Evolutionary conservation across 1,140 invertebrate species (phyloP).

Genomic region (Drosophila repletoides): DNA sequence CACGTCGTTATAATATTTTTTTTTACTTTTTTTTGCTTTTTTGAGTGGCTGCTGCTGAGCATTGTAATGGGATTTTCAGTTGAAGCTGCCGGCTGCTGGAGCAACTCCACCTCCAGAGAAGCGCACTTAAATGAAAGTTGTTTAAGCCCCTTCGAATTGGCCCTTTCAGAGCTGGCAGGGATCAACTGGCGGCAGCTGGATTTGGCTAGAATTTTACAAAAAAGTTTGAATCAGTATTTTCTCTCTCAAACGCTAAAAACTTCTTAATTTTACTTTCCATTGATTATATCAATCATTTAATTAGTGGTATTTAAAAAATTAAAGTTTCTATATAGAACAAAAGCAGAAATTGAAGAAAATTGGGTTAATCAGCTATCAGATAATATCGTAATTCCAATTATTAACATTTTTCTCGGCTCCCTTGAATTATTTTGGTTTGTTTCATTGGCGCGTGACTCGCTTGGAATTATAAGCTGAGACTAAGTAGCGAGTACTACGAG

Average conservation of each 20-base stretch:
- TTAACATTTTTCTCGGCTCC: conserved; percentile 10
- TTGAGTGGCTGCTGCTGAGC: conserved; percentile 21
- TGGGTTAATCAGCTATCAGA: conserved; percentile 1
- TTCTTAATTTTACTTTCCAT: too few relatives aligned
- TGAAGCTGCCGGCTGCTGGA: neutral
- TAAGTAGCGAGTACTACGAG: conserved; percentile 7
- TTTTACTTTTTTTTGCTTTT: too few relatives aligned
- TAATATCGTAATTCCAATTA: conserved; percentile 4
- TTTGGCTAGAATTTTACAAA: too few relatives aligned
- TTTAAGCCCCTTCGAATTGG: conserved; percentile 11
- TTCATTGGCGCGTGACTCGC: conserved; percentile 32
- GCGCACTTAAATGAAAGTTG: conserved; percentile 75
- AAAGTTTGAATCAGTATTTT: too few relatives aligned
- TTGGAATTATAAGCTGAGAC: neutral
- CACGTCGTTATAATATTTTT: conserved; percentile 68
- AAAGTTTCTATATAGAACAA: neutral
- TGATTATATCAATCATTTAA: too few relatives aligned
- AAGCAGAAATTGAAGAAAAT: neutral
- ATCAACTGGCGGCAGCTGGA: too few relatives aligned
- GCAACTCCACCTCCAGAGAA: conserved; percentile 31
- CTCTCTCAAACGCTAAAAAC: too few relatives aligned
- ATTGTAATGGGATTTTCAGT: conserved; percentile 47
- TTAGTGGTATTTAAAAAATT: too few relatives aligned
- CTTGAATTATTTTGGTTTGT: conserved; percentile 4
- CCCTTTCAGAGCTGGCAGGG: conserved; percentile 8